phyloP scores from a whole-genome alignment of 2,888 invertebrate genomes.

The Oxytorus armatus region DNA sequence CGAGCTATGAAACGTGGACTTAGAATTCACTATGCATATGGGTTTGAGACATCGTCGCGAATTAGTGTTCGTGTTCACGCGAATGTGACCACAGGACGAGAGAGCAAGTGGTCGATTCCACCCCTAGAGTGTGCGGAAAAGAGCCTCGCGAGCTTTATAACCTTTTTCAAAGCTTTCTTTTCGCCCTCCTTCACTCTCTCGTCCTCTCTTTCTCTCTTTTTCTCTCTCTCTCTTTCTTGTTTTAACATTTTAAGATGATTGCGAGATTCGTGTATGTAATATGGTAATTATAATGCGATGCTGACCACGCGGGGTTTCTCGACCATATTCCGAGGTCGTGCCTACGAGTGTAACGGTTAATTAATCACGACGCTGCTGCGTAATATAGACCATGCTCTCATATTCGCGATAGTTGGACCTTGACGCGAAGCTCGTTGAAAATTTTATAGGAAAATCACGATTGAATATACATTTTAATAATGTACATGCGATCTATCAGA shows the following conservation, averaged over 20 bases:
- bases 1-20: conserved; percentile 63
- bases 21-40: conserved; percentile 45
- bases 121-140: conserved; percentile 2
- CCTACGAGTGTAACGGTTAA: conserved; percentile 51
- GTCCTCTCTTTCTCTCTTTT: neutral
- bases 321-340: conserved; percentile 44
- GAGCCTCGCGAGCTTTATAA: conserved; percentile 16
- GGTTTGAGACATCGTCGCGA: conserved; percentile 42
- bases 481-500: too few relatives aligned
- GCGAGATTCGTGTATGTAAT: conserved; percentile 56
- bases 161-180: conserved; percentile 31
- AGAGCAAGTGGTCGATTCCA: conserved; percentile 42
- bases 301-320: conserved; percentile 52
- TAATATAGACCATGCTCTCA: neutral
- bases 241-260: conserved; percentile 27
- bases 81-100: conserved; percentile 39
- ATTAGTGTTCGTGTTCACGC: conserved; percentile 15
- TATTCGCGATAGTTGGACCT: too few relatives aligned
- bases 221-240: neutral
- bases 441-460: too few relatives aligned
- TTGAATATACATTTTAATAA: too few relatives aligned
- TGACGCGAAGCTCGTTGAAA: too few relatives aligned
- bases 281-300: conserved; percentile 59
- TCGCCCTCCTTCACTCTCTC: conserved; percentile 13
- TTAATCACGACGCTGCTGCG: conserved; percentile 59